These are phyloP conservation scores for Garra rufa DNA, from an alignment of 2,113 vertebrate genomes.

Conservation along the genomic window DNA sequence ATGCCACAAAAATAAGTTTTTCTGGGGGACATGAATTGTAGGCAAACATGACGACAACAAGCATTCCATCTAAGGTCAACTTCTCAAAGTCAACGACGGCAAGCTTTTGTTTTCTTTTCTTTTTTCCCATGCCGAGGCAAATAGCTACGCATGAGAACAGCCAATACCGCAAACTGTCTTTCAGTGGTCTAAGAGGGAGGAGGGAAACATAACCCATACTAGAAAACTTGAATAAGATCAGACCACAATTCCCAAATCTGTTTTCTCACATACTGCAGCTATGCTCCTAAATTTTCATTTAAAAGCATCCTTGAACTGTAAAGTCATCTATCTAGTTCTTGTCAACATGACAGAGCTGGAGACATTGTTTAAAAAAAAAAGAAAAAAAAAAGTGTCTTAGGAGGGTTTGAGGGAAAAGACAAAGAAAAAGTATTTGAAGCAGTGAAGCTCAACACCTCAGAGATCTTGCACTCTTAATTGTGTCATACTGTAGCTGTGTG, in stretches of 20 bases:
- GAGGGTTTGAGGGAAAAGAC: background rate
- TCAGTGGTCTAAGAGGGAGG: conserved; percentile 27
- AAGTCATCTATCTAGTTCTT: conserved; percentile 7
- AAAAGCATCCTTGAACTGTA: conserved; percentile 30
- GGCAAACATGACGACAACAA: conserved; percentile 59
- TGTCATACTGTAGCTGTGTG: background rate
- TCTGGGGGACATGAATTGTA: conserved; percentile 65
- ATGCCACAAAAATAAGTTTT: conserved; percentile 60
- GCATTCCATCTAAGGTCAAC: conserved; percentile 65
- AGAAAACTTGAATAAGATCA: conserved; percentile 17
- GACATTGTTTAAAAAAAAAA: background rate
- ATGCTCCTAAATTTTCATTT: conserved; percentile 15
- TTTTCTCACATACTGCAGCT: conserved; percentile 8
- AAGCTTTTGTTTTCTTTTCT: conserved; percentile 29
- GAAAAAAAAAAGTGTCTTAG: background rate
- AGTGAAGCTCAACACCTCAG: conserved; percentile 4
- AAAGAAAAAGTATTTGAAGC: background rate
- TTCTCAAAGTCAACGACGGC: conserved; percentile 44
- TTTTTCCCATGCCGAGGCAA: conserved; percentile 29
- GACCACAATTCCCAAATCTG: conserved; percentile 29
- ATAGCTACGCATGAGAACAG: conserved; percentile 39
- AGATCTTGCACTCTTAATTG: conserved; percentile 4
- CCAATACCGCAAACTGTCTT: conserved; percentile 20
- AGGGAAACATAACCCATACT: conserved; percentile 17
- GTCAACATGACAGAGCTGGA: conserved; percentile 11